These are phyloP conservation scores for Stegodyphus dumicola DNA, from an alignment of 1,140 invertebrate genomes.

Conservation along the genomic window DNA sequence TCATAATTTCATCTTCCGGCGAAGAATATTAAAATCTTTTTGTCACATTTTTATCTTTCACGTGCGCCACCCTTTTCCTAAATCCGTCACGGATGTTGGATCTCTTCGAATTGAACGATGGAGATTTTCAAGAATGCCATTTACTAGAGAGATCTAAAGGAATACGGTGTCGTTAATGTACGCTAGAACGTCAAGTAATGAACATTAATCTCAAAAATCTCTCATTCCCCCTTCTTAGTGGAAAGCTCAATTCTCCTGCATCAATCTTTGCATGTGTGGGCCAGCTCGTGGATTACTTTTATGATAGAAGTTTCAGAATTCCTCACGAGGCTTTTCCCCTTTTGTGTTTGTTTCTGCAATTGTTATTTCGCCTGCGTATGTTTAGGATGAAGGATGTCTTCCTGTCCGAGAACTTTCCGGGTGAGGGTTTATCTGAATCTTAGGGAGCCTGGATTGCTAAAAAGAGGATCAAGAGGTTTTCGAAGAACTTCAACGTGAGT, in stretches of 20 bases:
- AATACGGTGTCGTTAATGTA: slow-evolving; percentile 37
- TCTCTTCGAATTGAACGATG: no score
- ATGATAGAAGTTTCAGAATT: slow-evolving; percentile 24
- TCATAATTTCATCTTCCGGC: no score
- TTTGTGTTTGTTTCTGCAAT: slow-evolving; percentile 22
- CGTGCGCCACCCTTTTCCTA: no score
- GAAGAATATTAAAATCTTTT: no score
- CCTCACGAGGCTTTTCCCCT: not conserved
- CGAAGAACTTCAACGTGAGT: no score
- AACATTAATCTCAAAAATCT: slow-evolving; percentile 47
- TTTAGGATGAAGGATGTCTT: slow-evolving; percentile 18
- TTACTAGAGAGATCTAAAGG: not conserved
- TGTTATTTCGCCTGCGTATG: slow-evolving; percentile 32
- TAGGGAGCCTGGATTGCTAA: no score
- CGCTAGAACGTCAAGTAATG: slow-evolving; percentile 20
- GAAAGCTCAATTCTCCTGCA: slow-evolving; percentile 17
- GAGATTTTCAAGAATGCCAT: no score
- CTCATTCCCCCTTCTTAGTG: slow-evolving; percentile 6
- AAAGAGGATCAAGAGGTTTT: no score
- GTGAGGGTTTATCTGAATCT: no score
- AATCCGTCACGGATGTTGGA: no score
- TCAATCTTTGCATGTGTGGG: slow-evolving; percentile 15
- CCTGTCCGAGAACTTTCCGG: not conserved
- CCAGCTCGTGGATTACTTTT: not conserved
- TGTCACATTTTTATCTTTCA: no score